phyloP scores from a whole-genome alignment of 1,140 invertebrate species.

The Neocloeon triangulifer region DNA sequence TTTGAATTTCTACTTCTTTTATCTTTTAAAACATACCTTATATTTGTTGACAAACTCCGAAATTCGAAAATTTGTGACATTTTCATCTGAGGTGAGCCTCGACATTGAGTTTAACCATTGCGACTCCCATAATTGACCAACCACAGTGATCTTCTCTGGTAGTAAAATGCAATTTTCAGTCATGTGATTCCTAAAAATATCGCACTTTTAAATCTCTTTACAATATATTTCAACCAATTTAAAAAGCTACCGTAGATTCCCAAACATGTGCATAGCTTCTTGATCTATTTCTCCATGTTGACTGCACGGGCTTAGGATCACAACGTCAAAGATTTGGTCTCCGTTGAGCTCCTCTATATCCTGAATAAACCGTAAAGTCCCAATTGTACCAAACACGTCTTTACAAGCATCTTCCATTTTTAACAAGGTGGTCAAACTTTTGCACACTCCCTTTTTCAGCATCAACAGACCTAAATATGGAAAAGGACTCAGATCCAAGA shows the following conservation, averaged over 20 bases:
- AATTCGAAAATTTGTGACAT: slow-evolving; percentile 16
- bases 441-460: slow-evolving; percentile 17
- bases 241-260: too few species aligned
- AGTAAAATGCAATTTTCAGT: slow-evolving; percentile 16
- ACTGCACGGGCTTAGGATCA: slow-evolving; percentile 11
- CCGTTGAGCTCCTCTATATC: too few species aligned
- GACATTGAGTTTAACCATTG: slow-evolving; percentile 13
- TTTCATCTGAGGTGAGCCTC: slow-evolving; percentile 14
- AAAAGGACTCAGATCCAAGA: slow-evolving; percentile 21
- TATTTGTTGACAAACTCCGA: slow-evolving; percentile 23
- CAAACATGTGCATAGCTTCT: too few species aligned
- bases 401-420: too few species aligned
- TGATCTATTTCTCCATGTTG: slow-evolving; percentile 5
- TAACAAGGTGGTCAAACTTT: too few species aligned
- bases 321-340: slow-evolving; percentile 9
- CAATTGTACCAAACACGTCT: too few species aligned
- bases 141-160: slow-evolving; percentile 16
- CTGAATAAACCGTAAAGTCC: too few species aligned
- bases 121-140: slow-evolving; percentile 15
- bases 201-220: too few species aligned
- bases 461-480: slow-evolving; percentile 23
- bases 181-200: slow-evolving; percentile 11
- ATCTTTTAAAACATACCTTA: slow-evolving; percentile 15
- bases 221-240: too few species aligned
- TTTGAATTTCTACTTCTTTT: too few species aligned